These are phyloP conservation scores for Ianthella basta DNA, from an alignment of 37 sponge, comb jelly and placozoan species.

Conservation along the genomic window DNA sequence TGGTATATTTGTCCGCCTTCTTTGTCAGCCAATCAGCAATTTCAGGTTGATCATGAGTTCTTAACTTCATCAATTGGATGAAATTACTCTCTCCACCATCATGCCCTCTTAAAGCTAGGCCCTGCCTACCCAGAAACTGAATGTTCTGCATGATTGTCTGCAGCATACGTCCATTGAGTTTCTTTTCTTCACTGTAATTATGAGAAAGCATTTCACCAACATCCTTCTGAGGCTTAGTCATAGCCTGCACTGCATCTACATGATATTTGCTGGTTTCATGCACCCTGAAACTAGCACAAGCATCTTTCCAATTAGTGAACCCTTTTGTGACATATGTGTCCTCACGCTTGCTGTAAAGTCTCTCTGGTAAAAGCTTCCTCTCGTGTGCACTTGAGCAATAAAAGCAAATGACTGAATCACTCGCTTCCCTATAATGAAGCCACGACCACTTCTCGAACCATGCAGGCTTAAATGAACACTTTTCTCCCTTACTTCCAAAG, in stretches of 20 bases:
- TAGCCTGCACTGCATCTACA: slow-evolving; percentile 30
- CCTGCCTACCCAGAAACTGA: slow-evolving; percentile 39
- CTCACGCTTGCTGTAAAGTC: slow-evolving; percentile 32
- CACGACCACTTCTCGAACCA: slow-evolving; percentile 46
- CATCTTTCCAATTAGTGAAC: slow-evolving; percentile 52
- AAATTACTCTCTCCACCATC: slow-evolving; percentile 29
- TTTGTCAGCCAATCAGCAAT: slow-evolving; percentile 27
- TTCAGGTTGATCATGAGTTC: slow-evolving; percentile 7
- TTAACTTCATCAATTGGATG: slow-evolving; percentile 9
- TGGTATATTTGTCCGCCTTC: slow-evolving; percentile 45
- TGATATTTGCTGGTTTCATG: slow-evolving; percentile 24
- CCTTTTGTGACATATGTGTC: slow-evolving; percentile 28
- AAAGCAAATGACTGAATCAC: slow-evolving; percentile 35
- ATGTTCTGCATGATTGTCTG: slow-evolving; percentile 26
- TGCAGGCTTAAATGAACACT: slow-evolving; percentile 33
- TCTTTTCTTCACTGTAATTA: slow-evolving; percentile 8
- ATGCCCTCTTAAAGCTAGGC: slow-evolving; percentile 35
- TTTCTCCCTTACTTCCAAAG: slow-evolving; percentile 22
- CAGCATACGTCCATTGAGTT: slow-evolving; percentile 30
- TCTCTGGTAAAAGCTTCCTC: slow-evolving; percentile 4
- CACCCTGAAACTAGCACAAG: slow-evolving; percentile 36
- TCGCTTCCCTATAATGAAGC: slow-evolving; percentile 40
- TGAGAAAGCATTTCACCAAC: slow-evolving; percentile 25
- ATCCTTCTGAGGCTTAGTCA: slow-evolving; percentile 16
- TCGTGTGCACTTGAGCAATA: slow-evolving; percentile 39